Conservation (phyloP, 2,113 vertebrate genomes). For the Heterochromis multidens region DNA sequence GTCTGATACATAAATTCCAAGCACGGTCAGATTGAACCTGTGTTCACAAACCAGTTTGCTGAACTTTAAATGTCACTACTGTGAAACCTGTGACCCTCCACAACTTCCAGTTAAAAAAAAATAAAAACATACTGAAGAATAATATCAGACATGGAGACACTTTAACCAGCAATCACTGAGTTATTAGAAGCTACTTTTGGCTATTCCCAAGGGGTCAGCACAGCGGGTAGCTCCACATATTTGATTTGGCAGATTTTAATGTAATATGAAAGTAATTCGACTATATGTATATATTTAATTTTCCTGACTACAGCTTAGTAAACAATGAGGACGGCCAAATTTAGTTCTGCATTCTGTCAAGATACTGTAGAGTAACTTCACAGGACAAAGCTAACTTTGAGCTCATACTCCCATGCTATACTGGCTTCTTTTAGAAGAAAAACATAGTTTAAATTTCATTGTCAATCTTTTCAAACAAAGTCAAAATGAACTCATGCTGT, state of each 20-base stretch:
- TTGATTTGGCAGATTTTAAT: background rate
- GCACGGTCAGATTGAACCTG: background rate
- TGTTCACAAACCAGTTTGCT: background rate
- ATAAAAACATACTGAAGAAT: background rate
- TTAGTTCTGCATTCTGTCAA: background rate
- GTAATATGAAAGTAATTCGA: background rate
- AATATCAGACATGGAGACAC: no score
- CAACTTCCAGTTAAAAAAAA: background rate
- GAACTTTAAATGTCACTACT: background rate
- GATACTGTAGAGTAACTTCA: rapidly evolving
- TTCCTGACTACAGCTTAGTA: background rate
- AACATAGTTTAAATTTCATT: rapidly evolving
- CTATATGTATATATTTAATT: background rate
- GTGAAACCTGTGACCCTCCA: background rate
- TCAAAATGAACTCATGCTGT: background rate
- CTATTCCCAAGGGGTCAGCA: background rate
- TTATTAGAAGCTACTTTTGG: background rate
- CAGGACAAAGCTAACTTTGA: background rate
- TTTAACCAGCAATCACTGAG: no score
- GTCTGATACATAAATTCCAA: background rate
- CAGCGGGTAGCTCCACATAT: background rate
- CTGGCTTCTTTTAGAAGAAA: background rate
- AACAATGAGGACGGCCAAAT: background rate
- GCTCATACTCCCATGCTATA: background rate
- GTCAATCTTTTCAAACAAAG: background rate